phyloP scores from a whole-genome alignment of 2,888 invertebrate genomes.

The Lasioglossum lativentre region DNA sequence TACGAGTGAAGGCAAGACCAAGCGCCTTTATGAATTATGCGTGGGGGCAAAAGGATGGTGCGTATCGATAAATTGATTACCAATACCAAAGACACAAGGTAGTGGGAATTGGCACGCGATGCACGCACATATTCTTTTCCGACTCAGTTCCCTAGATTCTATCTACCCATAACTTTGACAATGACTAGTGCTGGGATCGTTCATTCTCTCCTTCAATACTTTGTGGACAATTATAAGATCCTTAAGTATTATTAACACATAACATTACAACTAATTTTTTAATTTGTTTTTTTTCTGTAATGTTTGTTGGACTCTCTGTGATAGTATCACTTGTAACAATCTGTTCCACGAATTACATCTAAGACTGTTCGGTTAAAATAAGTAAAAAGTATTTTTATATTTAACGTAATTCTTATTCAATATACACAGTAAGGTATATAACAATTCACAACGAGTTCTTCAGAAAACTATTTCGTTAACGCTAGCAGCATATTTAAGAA shows the following conservation, averaged over 20 bases:
- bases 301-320: neutral
- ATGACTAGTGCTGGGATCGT: neutral
- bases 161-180: neutral
- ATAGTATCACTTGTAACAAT: neutral
- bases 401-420: neutral
- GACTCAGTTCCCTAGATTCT: neutral
- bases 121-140: neutral
- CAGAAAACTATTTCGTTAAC: conserved; percentile 29
- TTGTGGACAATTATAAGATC: neutral
- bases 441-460: neutral
- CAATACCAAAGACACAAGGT: neutral
- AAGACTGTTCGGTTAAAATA: neutral
- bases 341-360: neutral
- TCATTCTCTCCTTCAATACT: neutral
- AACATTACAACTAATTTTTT: neutral
- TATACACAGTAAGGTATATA: neutral
- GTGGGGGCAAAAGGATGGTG: neutral
- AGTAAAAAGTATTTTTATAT: neutral
- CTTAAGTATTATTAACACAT: no score
- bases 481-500: conserved; percentile 70
- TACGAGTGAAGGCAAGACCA: neutral
- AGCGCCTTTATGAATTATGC: neutral
- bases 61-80: neutral
- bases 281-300: neutral
- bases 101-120: neutral